Conservation (phyloP, 2,888 invertebrate species). For the Tricholauxania praeusta region DNA sequence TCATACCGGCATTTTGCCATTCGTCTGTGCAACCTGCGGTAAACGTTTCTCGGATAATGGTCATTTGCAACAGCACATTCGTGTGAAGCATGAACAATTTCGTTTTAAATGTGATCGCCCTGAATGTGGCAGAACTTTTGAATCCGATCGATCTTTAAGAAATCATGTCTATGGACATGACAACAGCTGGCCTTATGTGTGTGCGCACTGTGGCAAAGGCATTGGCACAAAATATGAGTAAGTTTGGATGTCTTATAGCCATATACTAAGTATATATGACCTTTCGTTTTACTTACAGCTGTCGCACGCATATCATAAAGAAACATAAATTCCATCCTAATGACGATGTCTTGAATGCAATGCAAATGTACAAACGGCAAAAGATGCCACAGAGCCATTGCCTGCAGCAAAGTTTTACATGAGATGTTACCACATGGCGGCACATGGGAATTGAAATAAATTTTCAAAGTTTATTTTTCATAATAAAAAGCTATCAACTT, state of each 20-base stretch:
- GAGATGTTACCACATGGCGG: neutral
- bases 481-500: too few relatives aligned
- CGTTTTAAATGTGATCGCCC: slow-evolving; percentile 6
- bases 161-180: slow-evolving; percentile 17
- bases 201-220: slow-evolving; percentile 19
- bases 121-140: slow-evolving; percentile 4
- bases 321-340: slow-evolving; percentile 12
- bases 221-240: slow-evolving; percentile 22
- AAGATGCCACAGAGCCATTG: slow-evolving; percentile 11
- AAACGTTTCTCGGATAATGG: slow-evolving; percentile 13
- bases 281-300: neutral
- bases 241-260: neutral
- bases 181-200: slow-evolving; percentile 12
- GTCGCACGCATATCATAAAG: neutral
- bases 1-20: slow-evolving; percentile 11
- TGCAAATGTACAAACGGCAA: slow-evolving; percentile 11
- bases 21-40: slow-evolving; percentile 1
- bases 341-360: slow-evolving; percentile 17
- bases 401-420: slow-evolving; percentile 8
- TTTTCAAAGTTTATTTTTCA: too few relatives aligned
- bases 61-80: slow-evolving; percentile 9
- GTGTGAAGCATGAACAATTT: slow-evolving; percentile 1
- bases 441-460: too few relatives aligned
- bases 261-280: too few relatives aligned
- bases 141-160: slow-evolving; percentile 5